Evolutionary conservation across 2,113 vertebrate genomes (phyloP).

Genomic region (Gallinago jamesoni): DNA sequence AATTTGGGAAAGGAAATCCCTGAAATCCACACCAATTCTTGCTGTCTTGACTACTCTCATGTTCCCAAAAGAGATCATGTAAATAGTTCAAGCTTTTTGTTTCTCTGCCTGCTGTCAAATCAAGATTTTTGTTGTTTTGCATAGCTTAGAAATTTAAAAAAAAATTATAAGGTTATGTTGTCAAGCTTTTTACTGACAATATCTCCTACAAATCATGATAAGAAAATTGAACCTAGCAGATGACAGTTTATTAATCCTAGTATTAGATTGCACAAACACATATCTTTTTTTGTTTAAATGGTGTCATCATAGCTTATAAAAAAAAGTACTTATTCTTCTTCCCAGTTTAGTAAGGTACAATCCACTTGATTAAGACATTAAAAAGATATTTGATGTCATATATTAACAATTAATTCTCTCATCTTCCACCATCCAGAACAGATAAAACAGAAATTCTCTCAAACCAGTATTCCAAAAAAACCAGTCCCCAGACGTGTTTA

Average conservation of each 20-base stretch:
- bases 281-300: background rate
- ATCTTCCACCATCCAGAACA: background rate
- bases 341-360: background rate
- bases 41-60: background rate
- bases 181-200: background rate
- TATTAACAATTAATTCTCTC: background rate
- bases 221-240: background rate
- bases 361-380: background rate
- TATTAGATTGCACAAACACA: background rate
- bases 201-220: background rate
- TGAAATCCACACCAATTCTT: background rate
- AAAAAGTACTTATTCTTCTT: background rate
- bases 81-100: background rate
- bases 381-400: background rate
- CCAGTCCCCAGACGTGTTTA: background rate
- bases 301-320: background rate
- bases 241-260: background rate
- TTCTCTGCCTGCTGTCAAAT: background rate
- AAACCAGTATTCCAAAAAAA: background rate
- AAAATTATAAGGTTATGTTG: background rate
- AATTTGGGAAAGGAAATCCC: background rate
- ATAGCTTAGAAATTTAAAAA: background rate
- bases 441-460: background rate
- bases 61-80: background rate
- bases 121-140: background rate